These are phyloP conservation scores for Eristalis arbustorum DNA, from an alignment of 2,888 invertebrate genomes.

Conservation along the genomic window DNA sequence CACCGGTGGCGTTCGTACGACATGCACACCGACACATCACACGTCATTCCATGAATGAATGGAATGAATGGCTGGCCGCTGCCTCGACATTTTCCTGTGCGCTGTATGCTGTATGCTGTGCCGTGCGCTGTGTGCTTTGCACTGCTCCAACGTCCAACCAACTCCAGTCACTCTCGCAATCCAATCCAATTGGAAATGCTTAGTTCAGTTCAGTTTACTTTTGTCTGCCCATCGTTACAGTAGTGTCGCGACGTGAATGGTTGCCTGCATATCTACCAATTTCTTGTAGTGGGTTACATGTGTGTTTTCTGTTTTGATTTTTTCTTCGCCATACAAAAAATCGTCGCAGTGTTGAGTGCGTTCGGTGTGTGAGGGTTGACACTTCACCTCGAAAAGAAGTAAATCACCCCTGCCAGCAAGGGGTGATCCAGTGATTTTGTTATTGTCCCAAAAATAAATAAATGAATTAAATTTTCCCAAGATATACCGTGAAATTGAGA, in stretches of 20 bases:
- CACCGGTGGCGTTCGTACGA: slow-evolving; percentile 1
- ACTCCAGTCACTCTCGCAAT: slow-evolving; percentile 66
- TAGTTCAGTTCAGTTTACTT: slow-evolving; percentile 69
- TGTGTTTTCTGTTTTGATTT: slow-evolving; percentile 53
- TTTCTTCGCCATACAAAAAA: slow-evolving; percentile 1
- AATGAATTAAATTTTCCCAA: slow-evolving; percentile 14
- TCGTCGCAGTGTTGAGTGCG: slow-evolving; percentile 49
- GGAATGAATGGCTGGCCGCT: slow-evolving; percentile 22
- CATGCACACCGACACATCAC: slow-evolving; percentile 25
- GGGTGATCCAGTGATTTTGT: slow-evolving; percentile 41
- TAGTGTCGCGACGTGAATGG: slow-evolving; percentile 59
- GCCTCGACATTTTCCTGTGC: neutral
- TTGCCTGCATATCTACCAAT: slow-evolving; percentile 23
- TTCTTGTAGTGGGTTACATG: slow-evolving; percentile 33
- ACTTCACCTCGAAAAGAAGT: slow-evolving; percentile 51
- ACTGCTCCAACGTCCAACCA: slow-evolving; percentile 62
- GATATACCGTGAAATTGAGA: slow-evolving; percentile 10
- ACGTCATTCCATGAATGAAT: slow-evolving; percentile 64
- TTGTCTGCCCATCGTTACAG: slow-evolving; percentile 59
- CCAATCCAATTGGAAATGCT: slow-evolving; percentile 68
- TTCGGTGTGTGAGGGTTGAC: slow-evolving; percentile 57
- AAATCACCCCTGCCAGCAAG: slow-evolving; percentile 31
- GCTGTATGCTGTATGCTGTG: neutral
- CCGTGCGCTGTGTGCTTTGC: slow-evolving; percentile 27
- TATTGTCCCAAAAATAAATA: neutral